These are phyloP conservation scores for Eulithis testata DNA, from an alignment of 2,888 invertebrate genomes.

Conservation along the genomic window DNA sequence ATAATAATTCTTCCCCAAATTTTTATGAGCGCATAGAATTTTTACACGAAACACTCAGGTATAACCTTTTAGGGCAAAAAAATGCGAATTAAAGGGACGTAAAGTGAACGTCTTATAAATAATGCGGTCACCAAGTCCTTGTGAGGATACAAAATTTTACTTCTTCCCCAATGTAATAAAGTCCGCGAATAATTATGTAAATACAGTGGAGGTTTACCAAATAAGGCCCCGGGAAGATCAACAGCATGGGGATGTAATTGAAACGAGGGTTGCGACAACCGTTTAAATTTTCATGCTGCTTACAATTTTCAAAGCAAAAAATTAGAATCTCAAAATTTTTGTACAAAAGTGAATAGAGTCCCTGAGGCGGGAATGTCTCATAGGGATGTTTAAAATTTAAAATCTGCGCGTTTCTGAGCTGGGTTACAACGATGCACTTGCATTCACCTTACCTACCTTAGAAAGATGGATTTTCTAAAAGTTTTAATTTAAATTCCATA, in stretches of 20 bases:
- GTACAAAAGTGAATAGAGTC: constrained; percentile 32
- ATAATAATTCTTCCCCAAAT: constrained; percentile 5
- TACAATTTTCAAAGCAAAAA: constrained; percentile 38
- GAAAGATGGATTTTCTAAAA: too few species aligned
- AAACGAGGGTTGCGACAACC: constrained; percentile 42
- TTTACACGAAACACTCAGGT: constrained; percentile 36
- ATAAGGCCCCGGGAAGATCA: constrained; percentile 45
- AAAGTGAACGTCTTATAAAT: constrained; percentile 59
- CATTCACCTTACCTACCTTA: background rate
- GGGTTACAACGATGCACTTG: constrained; percentile 26
- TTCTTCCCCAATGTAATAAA: constrained; percentile 50
- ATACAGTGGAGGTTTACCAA: constrained; percentile 43
- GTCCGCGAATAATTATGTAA: constrained; percentile 61
- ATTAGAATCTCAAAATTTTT: constrained; percentile 21
- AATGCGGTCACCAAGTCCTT: constrained; percentile 57
- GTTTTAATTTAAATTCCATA: too few species aligned
- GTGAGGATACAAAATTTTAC: constrained; percentile 56
- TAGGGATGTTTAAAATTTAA: constrained; percentile 30
- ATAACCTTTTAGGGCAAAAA: constrained; percentile 45
- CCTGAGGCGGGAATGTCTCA: constrained; percentile 25
- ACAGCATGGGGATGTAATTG: constrained; percentile 46
- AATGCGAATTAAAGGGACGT: constrained; percentile 56
- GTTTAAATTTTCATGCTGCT: constrained; percentile 44
- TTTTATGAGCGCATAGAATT: constrained; percentile 28
- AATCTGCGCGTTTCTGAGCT: constrained; percentile 13